Conservation (phyloP, 2,888 invertebrate genomes). For the Cephonodes hylas region DNA sequence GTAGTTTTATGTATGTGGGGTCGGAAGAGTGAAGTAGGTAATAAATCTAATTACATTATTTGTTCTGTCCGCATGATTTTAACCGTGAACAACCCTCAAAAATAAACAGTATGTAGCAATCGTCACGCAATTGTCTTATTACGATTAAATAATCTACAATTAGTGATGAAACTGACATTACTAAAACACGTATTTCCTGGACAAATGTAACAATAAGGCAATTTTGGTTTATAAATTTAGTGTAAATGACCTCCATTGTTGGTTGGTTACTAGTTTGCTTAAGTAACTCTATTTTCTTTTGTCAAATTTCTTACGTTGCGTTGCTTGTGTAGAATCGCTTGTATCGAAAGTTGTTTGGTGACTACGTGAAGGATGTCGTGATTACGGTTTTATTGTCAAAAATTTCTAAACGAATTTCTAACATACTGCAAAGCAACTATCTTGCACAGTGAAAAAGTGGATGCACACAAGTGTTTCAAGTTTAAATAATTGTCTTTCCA, state of each 20-base stretch:
- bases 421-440: too few relatives aligned
- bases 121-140: conserved; percentile 24
- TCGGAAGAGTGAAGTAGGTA: neutral
- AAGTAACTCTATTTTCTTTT: neutral
- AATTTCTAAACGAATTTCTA: neutral
- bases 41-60: neutral
- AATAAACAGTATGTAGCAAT: neutral
- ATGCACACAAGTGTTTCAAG: neutral
- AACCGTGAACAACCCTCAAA: neutral
- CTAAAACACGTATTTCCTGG: neutral
- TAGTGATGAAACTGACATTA: neutral
- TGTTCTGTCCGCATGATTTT: neutral
- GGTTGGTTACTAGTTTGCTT: neutral
- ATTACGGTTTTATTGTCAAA: neutral
- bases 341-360: neutral
- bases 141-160: conserved; percentile 17
- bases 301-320: neutral
- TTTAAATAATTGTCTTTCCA: neutral
- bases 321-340: neutral
- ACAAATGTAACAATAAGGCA: neutral
- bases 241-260: neutral
- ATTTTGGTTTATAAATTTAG: neutral
- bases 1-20: neutral
- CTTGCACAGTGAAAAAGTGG: too few relatives aligned
- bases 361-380: neutral